Conservation (phyloP, 35 echinoderm and acorn worm species). For the Amphiura filiformis region DNA sequence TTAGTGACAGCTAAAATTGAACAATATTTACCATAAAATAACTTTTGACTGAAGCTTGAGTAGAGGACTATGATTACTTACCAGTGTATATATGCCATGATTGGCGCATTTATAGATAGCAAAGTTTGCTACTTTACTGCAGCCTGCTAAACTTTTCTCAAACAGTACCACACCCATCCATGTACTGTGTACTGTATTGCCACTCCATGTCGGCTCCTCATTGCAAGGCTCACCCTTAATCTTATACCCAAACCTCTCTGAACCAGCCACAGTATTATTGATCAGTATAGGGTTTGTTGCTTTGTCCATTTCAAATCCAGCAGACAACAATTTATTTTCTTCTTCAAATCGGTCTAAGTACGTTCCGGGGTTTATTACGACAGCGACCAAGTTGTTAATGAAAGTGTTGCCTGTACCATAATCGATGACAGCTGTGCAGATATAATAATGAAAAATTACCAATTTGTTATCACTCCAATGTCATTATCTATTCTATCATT, state of each 20-base stretch:
- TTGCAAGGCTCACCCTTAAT: conserved; percentile 50
- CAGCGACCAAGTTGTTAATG: conserved; percentile 43
- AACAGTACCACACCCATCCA: conserved; percentile 24
- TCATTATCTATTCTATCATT: too few relatives aligned
- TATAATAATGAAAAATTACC: background rate
- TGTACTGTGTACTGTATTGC: conserved; percentile 40
- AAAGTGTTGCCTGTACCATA: conserved; percentile 15
- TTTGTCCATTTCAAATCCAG: conserved; percentile 41
- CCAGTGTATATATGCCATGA: conserved; percentile 69
- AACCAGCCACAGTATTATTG: conserved; percentile 67
- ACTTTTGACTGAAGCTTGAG: too few relatives aligned
- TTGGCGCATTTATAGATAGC: conserved; percentile 56
- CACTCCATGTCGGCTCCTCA: background rate
- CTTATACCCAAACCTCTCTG: conserved; percentile 47
- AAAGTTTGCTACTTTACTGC: conserved; percentile 63
- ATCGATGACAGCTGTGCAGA: conserved; percentile 45
- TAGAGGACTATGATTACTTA: too few relatives aligned
- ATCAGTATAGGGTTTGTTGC: conserved; percentile 23
- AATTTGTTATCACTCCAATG: too few relatives aligned
- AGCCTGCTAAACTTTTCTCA: background rate
- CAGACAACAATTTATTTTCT: conserved; percentile 38
- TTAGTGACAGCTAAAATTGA: too few relatives aligned
- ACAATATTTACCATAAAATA: too few relatives aligned
- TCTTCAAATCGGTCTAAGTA: conserved; percentile 48
- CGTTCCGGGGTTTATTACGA: conserved; percentile 48